Conservation (phyloP, 2,797 vertebrate species). For the Sylvia borin region DNA sequence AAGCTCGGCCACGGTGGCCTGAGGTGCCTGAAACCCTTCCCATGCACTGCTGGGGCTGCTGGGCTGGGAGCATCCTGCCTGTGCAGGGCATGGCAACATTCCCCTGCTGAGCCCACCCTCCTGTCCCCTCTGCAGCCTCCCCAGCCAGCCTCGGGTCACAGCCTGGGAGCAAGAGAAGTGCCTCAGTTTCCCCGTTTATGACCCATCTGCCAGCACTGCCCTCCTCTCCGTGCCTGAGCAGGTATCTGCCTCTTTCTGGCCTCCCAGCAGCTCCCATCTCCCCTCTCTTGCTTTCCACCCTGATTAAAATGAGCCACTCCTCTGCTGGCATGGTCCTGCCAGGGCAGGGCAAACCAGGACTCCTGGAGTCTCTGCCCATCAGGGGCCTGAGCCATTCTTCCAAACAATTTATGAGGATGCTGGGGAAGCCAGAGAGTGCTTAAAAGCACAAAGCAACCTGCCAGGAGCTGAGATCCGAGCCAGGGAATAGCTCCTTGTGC, state of each 20-base stretch:
- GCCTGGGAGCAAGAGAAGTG: background rate
- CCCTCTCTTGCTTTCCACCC: background rate
- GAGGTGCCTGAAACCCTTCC: background rate
- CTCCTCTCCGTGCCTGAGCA: background rate
- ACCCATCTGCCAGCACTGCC: background rate
- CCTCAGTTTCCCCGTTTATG: background rate
- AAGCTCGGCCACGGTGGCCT: background rate
- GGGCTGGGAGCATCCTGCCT: background rate
- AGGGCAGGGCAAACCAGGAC: background rate
- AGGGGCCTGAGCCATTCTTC: background rate
- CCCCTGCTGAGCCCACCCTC: background rate
- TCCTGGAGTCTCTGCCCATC: background rate
- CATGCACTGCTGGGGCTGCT: background rate
- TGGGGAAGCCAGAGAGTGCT: background rate
- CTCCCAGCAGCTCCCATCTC: background rate
- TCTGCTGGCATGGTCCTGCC: background rate
- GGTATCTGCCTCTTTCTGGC: accelerated
- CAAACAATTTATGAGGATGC: background rate
- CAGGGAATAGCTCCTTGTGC: background rate
- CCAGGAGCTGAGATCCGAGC: background rate
- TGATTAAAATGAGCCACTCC: background rate
- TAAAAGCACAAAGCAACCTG: background rate
- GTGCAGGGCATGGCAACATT: accelerated
- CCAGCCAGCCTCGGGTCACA: background rate
- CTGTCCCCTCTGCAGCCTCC: background rate